A percentile compares a stretch with the other conserved stretches of the same genome.
phyloP scores from a whole-genome alignment of 2,797 vertebrate species.

The Catostomus latipinnis region DNA sequence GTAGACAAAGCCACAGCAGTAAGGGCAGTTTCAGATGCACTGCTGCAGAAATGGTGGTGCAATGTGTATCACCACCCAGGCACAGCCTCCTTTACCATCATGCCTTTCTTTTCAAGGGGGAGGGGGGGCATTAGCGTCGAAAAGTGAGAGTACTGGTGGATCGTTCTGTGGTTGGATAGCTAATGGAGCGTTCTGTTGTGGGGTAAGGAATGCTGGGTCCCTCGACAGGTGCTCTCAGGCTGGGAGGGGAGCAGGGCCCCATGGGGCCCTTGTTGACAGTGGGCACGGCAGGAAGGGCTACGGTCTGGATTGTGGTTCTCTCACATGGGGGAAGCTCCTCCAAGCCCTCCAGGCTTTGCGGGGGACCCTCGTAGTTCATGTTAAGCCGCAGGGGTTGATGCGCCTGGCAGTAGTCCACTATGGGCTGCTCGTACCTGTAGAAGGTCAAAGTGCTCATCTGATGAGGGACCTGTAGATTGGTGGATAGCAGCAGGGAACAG shows the following conservation, averaged over 20 bases:
- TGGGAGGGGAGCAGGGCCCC: constrained; percentile 71
- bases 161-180: constrained; percentile 70
- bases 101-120: neutral
- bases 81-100: constrained; percentile 25
- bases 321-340: constrained; percentile 78
- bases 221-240: constrained; percentile 72
- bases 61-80: constrained; percentile 5
- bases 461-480: constrained; percentile 85
- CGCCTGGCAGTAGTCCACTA: constrained; percentile 96
- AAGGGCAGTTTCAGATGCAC: constrained; percentile 21
- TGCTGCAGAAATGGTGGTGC: constrained; percentile 14
- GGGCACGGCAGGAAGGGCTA: constrained; percentile 77
- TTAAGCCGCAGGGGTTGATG: constrained; percentile 93
- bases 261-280: constrained; percentile 65
- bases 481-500: too few species aligned
- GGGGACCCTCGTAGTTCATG: constrained; percentile 89
- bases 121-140: constrained; percentile 72
- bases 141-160: constrained; percentile 78
- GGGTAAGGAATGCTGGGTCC: constrained; percentile 67
- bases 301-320: constrained; percentile 79
- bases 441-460: constrained; percentile 94
- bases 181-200: constrained; percentile 70
- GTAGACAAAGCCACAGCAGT: constrained; percentile 11
- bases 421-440: constrained; percentile 93
- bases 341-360: constrained; percentile 76